A percentile compares a stretch with the other conserved stretches of the same genome.
Evolutionary conservation across 2,113 vertebrate species (phyloP).

Genomic region (Felis catus): DNA sequence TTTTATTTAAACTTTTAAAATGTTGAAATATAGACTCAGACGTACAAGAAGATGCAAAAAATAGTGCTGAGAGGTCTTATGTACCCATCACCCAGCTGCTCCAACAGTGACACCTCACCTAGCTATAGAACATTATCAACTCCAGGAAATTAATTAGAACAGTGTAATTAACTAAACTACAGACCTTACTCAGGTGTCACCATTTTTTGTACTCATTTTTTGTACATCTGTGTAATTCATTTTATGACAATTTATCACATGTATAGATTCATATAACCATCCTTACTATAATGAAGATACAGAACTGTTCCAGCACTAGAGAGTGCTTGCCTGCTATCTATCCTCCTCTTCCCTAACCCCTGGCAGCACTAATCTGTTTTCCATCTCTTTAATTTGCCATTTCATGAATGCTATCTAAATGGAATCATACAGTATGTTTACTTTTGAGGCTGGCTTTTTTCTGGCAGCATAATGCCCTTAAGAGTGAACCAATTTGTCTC

Average conservation of each 20-base stretch:
- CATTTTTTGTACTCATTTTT: not conserved
- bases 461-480: not conserved
- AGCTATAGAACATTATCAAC: not conserved
- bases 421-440: not conserved
- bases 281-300: not conserved
- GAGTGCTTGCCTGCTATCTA: not conserved
- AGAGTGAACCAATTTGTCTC: not conserved
- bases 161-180: not conserved
- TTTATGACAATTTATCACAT: not conserved
- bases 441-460: not conserved
- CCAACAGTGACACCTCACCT: not conserved
- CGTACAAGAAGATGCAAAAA: not conserved
- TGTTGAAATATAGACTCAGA: constrained; percentile 4
- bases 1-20: not conserved
- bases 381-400: not conserved
- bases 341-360: not conserved
- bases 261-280: not conserved
- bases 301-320: not conserved
- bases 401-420: not conserved
- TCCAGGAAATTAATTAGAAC: not conserved
- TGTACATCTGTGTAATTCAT: not conserved
- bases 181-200: not conserved
- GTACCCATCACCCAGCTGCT: not conserved
- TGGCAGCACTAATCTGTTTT: not conserved
- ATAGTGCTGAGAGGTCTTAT: not conserved